Evolutionary conservation across 2,797 vertebrate species (phyloP), one percentile per base, ranked within the genome.

Genomic region (Labeo calbasu): DNA sequence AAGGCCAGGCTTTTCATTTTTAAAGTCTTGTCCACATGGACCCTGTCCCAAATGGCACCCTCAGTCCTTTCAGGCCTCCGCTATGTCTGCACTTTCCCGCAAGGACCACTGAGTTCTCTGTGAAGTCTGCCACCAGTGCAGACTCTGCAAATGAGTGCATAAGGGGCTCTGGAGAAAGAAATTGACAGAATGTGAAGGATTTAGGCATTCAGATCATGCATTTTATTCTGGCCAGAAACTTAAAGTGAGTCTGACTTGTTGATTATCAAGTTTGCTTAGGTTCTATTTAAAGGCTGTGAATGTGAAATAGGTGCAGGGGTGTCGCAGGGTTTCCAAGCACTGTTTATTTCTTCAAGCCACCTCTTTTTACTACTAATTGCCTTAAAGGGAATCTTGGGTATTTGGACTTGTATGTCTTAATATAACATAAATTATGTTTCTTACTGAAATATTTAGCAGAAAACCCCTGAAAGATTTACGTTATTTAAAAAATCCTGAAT

Each of bases 281-380:
- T 36, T 28, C 25, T 51, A 13, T 75, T 55, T 55, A 36, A 11
- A 75, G 50, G 3, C 28, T 21, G 25, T 36, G 55, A 36, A 75
- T 55, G 28, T 53, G 50, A 73, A 73, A 53, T 3, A 13, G 19
- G 50, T 75, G 12, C 19, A 75, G 28, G n/a, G 40, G 15, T 48
- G 1, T 28, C 23, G 0, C 57, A 28, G 76, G 43, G 15, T 78
- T 50, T 65, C 57, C 59, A 48, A 15, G 21, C 7, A 48, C 57
- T 77, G 36, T 25, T 63, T 28, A 61, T 48, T 63, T 61, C 40
- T 61, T 63, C 2, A 4, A 28, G 40, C 23, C 23, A 77, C 36
- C 28, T 23, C n/a, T 77, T 15, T 50, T 43, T 50, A 7, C 57
- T 21, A 63, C 55, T 48, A 77, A 77, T 77, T 77, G 36, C n/a